Conservation (phyloP, 2,113 vertebrate species). For the Porphyrio hochstetteri region DNA sequence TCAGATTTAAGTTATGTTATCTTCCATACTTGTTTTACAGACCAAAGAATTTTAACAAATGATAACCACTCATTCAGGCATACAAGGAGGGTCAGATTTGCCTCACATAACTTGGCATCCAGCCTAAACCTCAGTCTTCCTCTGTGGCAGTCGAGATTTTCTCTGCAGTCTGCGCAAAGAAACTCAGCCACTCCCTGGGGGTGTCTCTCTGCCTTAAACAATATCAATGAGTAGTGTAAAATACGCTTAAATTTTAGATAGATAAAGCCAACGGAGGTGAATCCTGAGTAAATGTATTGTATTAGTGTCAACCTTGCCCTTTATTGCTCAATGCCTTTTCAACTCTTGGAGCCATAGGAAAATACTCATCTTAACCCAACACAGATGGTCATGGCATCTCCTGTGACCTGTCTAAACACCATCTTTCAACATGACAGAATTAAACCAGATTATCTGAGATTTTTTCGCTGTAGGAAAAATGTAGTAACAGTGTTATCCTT, state of each 20-base stretch:
- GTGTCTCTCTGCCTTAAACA: background rate
- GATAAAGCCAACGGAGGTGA: background rate
- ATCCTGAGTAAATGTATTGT: background rate
- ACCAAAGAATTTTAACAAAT: background rate
- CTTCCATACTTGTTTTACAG: background rate
- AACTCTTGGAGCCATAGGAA: background rate
- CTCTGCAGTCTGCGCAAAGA: background rate
- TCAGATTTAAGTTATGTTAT: background rate
- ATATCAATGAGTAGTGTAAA: background rate
- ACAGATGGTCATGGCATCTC: background rate
- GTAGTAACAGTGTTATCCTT: background rate
- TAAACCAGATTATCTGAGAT: background rate
- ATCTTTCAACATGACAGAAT: background rate
- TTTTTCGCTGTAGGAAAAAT: background rate
- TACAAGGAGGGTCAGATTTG: background rate
- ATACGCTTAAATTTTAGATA: background rate
- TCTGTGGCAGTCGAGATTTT: background rate
- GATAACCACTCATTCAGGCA: background rate
- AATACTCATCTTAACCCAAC: background rate
- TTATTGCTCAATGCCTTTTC: background rate
- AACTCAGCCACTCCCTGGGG: background rate
- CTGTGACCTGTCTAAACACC: background rate
- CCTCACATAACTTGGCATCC: background rate
- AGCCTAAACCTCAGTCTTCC: background rate
- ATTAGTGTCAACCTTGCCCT: background rate